Evolutionary conservation across 1,140 invertebrate genomes (phyloP), one percentile per base, ranked within the genome.

Genomic region (Saccostrea cuccullata): DNA sequence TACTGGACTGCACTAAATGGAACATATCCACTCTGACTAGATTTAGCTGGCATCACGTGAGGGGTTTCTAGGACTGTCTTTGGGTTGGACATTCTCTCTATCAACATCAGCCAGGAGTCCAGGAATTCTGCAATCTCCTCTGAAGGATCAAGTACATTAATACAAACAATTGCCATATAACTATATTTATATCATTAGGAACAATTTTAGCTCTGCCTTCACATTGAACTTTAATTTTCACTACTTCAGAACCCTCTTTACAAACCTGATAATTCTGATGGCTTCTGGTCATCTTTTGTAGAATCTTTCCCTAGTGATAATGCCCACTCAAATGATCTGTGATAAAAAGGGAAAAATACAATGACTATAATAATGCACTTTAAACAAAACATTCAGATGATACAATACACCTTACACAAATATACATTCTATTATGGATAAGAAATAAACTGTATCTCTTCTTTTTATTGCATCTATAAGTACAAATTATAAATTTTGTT

Each of bases 21-120:
- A 83, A 91, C 88, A 94, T 93, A 92, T 92, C 95, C 93, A 60
- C 94, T 88, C 87, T 96, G 92, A 90, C 90, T 93, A 60, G 96
- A 91, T 91, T 97, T 97, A 0, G 96, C 93, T 30, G 94, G 94
- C 84, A 98, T 96, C 0, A 96, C 96, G 93, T 98, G 97, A 0
- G 97, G 97, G 0, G 97, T 97, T 90, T 98, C 98, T 0, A 98
- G 94, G 60, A 98, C 96, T 0, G 97, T 96, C 91, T 97, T 97
- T 0, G 97, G 97, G 95, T 98, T 98, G 0, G 98, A 97, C 97
- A 98, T 97, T 94, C 98, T 98, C 94, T 98, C 98, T 1, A 98
- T 95, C 0, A 98, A 95, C 93, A 97, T 96, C 15, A 98, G 94
- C 98, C 98, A 98, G 2, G 97, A 97, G 93, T 98, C 98, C 2